Percentiles rank a stretch among this genome's conserved stretches.
Conservation (phyloP, 2,888 invertebrate species). For the Eilema griseolum region DNA sequence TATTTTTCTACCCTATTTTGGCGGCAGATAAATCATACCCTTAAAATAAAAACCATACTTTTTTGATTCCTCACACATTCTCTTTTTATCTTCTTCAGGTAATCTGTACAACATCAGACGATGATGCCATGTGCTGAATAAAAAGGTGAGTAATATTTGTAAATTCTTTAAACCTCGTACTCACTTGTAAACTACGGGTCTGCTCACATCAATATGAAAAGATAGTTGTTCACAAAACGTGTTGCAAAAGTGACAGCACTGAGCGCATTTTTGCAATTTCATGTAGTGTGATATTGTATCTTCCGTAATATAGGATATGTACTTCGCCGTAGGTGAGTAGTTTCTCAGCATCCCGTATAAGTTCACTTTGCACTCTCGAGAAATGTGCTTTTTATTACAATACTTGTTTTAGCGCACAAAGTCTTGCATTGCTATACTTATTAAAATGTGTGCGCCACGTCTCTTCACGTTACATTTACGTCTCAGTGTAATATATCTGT, state of each 20-base stretch:
- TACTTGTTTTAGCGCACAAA: neutral
- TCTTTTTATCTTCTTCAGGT: neutral
- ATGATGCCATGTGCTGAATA: constrained; percentile 2
- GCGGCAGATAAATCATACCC: too few relatives aligned
- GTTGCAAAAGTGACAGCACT: too few relatives aligned
- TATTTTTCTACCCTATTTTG: too few relatives aligned
- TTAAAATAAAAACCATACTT: too few relatives aligned
- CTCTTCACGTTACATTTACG: too few relatives aligned
- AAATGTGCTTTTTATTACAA: neutral
- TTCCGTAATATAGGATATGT: neutral
- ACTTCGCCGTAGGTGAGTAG: neutral
- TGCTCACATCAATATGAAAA: neutral
- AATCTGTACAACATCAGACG: neutral
- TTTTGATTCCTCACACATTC: too few relatives aligned
- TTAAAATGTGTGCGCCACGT: too few relatives aligned
- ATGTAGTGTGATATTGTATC: neutral
- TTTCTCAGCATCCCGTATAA: neutral
- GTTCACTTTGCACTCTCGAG: neutral
- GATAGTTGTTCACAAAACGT: too few relatives aligned
- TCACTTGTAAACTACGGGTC: neutral
- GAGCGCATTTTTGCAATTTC: neutral
- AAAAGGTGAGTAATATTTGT: constrained; percentile 5
- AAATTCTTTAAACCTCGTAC: neutral
- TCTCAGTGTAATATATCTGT: too few relatives aligned
- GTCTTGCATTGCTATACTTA: neutral